A percentile compares a stretch with the other conserved stretches of the same genome.
phyloP scores from a whole-genome alignment of 2,888 invertebrate species.

The Neelides folsomi region DNA sequence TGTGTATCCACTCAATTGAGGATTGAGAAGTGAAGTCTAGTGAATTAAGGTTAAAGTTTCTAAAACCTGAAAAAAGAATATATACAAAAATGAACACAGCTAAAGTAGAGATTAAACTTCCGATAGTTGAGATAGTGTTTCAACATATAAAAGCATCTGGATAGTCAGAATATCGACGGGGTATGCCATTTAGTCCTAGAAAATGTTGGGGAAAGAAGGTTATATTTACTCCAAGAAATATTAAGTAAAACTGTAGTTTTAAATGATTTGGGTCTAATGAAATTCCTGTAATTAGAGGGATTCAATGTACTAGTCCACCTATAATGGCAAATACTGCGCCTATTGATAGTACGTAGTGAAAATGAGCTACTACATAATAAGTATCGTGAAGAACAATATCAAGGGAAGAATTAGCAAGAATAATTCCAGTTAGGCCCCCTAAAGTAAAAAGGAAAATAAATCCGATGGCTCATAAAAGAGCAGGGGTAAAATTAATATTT shows the following conservation, averaged over 20 bases:
- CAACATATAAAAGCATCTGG: constrained; percentile 52
- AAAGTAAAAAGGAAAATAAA: constrained; percentile 66
- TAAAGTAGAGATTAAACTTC: constrained; percentile 50
- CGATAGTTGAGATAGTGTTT: constrained; percentile 55
- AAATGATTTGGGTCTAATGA: constrained; percentile 46
- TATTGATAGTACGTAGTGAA: constrained; percentile 67
- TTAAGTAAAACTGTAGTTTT: constrained; percentile 56
- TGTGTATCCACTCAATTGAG: constrained; percentile 42
- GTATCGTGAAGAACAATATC: constrained; percentile 66
- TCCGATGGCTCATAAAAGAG: constrained; percentile 54
- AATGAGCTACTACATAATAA: constrained; percentile 73
- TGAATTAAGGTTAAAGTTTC: constrained; percentile 42
- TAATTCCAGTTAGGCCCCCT: constrained; percentile 51
- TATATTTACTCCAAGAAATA: constrained; percentile 64
- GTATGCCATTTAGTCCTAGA: constrained; percentile 55
- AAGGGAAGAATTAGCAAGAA: constrained; percentile 60
- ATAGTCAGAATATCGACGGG: constrained; percentile 62
- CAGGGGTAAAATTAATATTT: constrained; percentile 47
- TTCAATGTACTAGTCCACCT: constrained; percentile 58
- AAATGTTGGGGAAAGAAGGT: constrained; percentile 72
- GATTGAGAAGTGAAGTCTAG: constrained; percentile 39
- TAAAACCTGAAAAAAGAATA: constrained; percentile 50
- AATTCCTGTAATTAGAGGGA: constrained; percentile 52
- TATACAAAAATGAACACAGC: constrained; percentile 48
- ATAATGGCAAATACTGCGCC: constrained; percentile 68